Evolutionary conservation across 2,888 invertebrate genomes (phyloP), one percentile per base, ranked within the genome.

Genomic region (Machimus atricapillus): DNA sequence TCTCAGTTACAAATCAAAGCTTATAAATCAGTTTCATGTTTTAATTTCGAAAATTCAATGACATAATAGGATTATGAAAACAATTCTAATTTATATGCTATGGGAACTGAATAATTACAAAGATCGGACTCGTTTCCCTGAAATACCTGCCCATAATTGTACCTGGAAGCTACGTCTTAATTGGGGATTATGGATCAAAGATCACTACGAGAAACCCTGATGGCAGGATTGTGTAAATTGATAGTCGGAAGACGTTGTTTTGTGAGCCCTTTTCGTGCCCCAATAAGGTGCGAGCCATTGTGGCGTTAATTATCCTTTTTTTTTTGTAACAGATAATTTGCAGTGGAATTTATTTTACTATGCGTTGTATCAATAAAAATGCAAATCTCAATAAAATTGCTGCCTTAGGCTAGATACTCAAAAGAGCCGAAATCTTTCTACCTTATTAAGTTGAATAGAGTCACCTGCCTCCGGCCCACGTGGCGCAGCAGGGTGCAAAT

Each of bases 181-280:
- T 76, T 76, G 76, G 76, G n/a, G 76, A 76, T 76, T 76, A 76
- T 76, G 34, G 66, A 66, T 66, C 66, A 66, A 66, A 66, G 66
- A 66, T 66, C 66, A 66, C 27, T 19, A 27, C 66, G 34, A 34
- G 34, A 31, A n/a, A 34, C 37, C 37, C 37, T 37, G 76, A 76
- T 76, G 27, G 27, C 37, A 76, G 34, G 76, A 76, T 27, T 31
- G 76, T 76, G 76, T 37, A 76, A 76, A 76, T 76, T 34, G 37
- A 34, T 76, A 37, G 27, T n/a, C 7, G 1, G 8, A 12, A 34
- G 76, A 76, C n/a, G 66, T 27, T 19, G 23, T 66, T 66, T 66
- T 23, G 12, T 19, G 27, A 76, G 16, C 66, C 58, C 37, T 74
- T 34, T 74, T 16, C 31, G n/a, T 4, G 37, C 31, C 27, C 37